These are phyloP conservation scores for Microchirus variegatus DNA, from an alignment of 2,797 vertebrate species.

Conservation along the genomic window DNA sequence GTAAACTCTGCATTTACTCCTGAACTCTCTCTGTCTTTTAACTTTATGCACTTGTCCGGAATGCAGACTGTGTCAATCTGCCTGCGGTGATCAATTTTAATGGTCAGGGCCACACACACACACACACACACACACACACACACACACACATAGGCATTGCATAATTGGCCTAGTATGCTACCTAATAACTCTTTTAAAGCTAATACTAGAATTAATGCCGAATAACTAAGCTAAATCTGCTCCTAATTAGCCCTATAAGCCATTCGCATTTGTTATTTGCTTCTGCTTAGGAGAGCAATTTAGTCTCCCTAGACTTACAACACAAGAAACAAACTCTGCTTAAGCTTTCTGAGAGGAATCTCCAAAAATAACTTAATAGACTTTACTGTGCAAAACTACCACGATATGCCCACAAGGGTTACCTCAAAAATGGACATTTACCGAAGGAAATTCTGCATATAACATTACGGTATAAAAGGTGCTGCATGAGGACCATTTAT, in stretches of 20 bases:
- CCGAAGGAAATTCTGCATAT: background rate
- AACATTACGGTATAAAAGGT: background rate
- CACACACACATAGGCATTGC: slow-evolving; percentile 13
- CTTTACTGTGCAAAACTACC: slow-evolving; percentile 2
- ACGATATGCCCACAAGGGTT: background rate
- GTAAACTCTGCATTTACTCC: slow-evolving; percentile 21
- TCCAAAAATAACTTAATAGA: background rate
- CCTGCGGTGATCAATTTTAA: slow-evolving; percentile 31
- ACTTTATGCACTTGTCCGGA: slow-evolving; percentile 13
- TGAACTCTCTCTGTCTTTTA: background rate
- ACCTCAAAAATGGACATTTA: slow-evolving; percentile 14
- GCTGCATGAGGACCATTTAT: background rate
- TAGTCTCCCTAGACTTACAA: slow-evolving; percentile 32
- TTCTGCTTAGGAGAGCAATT: slow-evolving; percentile 47
- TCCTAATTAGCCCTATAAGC: slow-evolving; percentile 57
- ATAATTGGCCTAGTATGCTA: slow-evolving; percentile 47
- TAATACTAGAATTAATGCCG: slow-evolving; percentile 35
- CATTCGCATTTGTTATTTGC: slow-evolving; percentile 52
- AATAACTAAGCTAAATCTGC: slow-evolving; percentile 51
- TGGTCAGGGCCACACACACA: slow-evolving; percentile 18
- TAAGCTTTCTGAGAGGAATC: slow-evolving; percentile 17
- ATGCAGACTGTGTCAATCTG: slow-evolving; percentile 13
- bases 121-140: slow-evolving; percentile 8
- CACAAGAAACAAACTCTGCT: slow-evolving; percentile 15
- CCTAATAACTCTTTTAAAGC: slow-evolving; percentile 59